Percentiles rank a stretch among this genome's conserved stretches.
These are phyloP conservation scores for Rhabdornis inornatus DNA, from an alignment of 2,113 vertebrate genomes.

Conservation along the genomic window DNA sequence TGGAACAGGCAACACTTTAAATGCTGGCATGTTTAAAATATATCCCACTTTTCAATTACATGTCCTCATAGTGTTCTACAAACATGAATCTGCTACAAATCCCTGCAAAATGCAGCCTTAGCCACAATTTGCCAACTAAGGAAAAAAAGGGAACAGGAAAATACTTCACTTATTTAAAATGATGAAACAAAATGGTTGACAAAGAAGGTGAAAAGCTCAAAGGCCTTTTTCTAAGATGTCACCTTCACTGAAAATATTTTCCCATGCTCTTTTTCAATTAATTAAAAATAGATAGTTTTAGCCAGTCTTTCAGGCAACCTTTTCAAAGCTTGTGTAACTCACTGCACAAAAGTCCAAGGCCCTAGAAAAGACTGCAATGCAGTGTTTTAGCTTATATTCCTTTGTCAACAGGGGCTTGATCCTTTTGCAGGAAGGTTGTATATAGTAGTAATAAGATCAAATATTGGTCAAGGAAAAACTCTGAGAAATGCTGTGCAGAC, in stretches of 20 bases:
- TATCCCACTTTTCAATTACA: neutral
- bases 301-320: neutral
- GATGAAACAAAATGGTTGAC: neutral
- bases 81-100: neutral
- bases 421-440: neutral
- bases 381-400: neutral
- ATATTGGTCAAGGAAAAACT: neutral
- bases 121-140: neutral
- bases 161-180: neutral
- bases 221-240: neutral
- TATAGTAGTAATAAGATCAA: neutral
- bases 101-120: neutral
- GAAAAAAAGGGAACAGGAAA: neutral
- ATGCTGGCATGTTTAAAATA: neutral
- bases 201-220: neutral
- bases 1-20: neutral
- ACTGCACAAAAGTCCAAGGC: neutral
- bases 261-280: neutral
- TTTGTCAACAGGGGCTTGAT: neutral
- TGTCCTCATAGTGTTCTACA: neutral
- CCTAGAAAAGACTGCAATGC: slow-evolving; percentile 14
- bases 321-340: neutral
- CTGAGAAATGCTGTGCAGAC: neutral
- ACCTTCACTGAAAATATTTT: neutral
- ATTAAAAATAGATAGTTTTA: neutral